Evolutionary conservation across 2,888 invertebrate genomes (phyloP), one percentile per base, ranked within the genome.

Genomic region (Euclidia mi): DNA sequence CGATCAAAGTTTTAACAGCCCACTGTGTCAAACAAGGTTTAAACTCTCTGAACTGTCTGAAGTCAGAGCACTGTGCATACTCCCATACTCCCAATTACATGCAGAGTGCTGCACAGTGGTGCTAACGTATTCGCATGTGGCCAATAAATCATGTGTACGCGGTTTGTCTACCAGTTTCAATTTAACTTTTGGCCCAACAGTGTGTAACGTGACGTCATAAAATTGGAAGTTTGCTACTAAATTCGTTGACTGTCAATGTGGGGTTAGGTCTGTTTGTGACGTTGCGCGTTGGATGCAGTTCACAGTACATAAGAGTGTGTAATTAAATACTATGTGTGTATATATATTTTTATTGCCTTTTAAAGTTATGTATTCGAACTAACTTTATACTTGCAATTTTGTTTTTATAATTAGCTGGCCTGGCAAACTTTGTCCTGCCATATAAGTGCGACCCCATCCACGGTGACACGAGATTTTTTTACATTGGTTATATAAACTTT

Each of bases 111-210:
- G 76, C 76, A 80, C 57, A 56, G 59, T 64, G 38, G 41, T 37
- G 46, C 69, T 65, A 74, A 71, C 77, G 78, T 86, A 88, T 87
- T 84, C 92, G 63, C 91, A 88, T 85, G 87, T 67, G 90, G 80
- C 85, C 79, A 83, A 90, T 94, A 92, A 92, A 92, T 94, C 92
- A 92, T 87, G 78, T 57, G 72, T 74, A 76, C 87, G 91, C 71
- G 92, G 93, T 91, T 88, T 81, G 78, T 81, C 81, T 83, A 92
- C 89, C 90, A 91, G 90, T 91, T 94, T 92, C 93, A 93, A 93
- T 94, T 92, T 91, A 91, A 93, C 91, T 92, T 92, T 81, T 76
- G 79, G 78, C 70, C 78, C 73, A 69, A 64, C 65, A 50, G 63
- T 48, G 65, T 74, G 78, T 79, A 75, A 82, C 81, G 81, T 86